Evolutionary conservation across 2,113 vertebrate genomes (phyloP).

Genomic region (Labeo rohita): DNA sequence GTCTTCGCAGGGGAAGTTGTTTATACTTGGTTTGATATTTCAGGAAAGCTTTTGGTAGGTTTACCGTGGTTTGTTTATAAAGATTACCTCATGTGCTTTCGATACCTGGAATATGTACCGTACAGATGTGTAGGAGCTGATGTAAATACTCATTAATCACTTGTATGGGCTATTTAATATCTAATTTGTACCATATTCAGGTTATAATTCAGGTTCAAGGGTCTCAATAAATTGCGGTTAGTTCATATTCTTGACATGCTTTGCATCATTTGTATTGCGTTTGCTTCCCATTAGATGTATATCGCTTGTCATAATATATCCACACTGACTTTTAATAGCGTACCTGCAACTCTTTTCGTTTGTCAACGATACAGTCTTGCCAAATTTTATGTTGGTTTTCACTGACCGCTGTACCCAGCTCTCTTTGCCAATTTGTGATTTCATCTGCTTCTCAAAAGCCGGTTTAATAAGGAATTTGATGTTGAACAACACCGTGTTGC

Average conservation of each 20-base stretch:
- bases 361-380: neutral
- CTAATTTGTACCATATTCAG: slow-evolving; percentile 18
- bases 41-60: neutral
- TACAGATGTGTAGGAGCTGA: slow-evolving; percentile 12
- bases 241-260: slow-evolving; percentile 24
- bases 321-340: neutral
- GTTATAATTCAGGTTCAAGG: slow-evolving; percentile 7
- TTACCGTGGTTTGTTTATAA: slow-evolving; percentile 20
- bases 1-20: slow-evolving; percentile 35
- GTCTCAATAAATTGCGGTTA: slow-evolving; percentile 7
- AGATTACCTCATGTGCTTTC: slow-evolving; percentile 24
- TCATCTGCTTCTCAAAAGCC: slow-evolving; percentile 19
- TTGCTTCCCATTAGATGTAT: slow-evolving; percentile 8
- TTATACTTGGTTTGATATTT: slow-evolving; percentile 25
- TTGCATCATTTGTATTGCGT: slow-evolving; percentile 21
- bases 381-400: slow-evolving; percentile 28
- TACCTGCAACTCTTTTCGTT: slow-evolving; percentile 8
- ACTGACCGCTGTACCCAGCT: neutral
- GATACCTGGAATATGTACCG: neutral
- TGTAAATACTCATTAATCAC: slow-evolving; percentile 11
- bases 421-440: slow-evolving; percentile 21
- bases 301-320: slow-evolving; percentile 30
- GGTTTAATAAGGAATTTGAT: slow-evolving; percentile 1
- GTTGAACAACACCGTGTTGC: neutral
- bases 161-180: slow-evolving; percentile 26